A percentile compares a stretch with the other conserved stretches of the same genome.
Evolutionary conservation across 2,113 vertebrate genomes (phyloP).

Genomic region (Callipepla squamata): DNA sequence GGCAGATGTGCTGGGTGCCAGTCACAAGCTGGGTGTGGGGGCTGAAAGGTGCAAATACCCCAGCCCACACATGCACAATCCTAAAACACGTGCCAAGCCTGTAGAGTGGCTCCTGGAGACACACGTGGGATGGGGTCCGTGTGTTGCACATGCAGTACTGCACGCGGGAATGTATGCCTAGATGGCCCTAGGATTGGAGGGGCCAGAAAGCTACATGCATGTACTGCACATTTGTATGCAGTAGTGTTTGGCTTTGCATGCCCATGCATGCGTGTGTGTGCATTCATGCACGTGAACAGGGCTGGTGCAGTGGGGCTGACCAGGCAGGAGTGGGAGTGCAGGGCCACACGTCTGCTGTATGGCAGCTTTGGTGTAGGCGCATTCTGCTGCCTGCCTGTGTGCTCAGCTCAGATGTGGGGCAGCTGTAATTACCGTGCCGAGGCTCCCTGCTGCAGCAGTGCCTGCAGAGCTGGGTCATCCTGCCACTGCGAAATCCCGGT

Average conservation of each 20-base stretch:
- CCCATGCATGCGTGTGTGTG: not conserved
- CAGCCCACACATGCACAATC: fast-evolving
- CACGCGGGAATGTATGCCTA: not conserved
- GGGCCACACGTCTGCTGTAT: too few relatives aligned
- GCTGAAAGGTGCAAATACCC: not conserved
- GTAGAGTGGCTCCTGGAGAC: not conserved
- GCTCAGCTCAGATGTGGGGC: not conserved
- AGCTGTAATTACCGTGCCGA: not conserved
- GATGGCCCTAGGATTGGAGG: not conserved
- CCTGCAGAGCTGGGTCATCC: not conserved
- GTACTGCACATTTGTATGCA: not conserved
- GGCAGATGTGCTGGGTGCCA: not conserved
- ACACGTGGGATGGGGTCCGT: not conserved
- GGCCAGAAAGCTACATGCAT: not conserved
- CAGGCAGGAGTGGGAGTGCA: not conserved
- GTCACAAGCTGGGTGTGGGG: not conserved
- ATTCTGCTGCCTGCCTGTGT: not conserved
- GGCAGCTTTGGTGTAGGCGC: not conserved
- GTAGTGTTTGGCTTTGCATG: not conserved
- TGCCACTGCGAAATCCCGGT: not conserved
- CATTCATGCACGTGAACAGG: not conserved
- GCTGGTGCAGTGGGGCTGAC: not conserved
- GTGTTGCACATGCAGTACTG: not conserved
- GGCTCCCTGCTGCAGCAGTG: slow-evolving; percentile 1
- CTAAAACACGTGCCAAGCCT: not conserved